Conservation (phyloP, 2,113 vertebrate species). For the Tor tambroides region DNA sequence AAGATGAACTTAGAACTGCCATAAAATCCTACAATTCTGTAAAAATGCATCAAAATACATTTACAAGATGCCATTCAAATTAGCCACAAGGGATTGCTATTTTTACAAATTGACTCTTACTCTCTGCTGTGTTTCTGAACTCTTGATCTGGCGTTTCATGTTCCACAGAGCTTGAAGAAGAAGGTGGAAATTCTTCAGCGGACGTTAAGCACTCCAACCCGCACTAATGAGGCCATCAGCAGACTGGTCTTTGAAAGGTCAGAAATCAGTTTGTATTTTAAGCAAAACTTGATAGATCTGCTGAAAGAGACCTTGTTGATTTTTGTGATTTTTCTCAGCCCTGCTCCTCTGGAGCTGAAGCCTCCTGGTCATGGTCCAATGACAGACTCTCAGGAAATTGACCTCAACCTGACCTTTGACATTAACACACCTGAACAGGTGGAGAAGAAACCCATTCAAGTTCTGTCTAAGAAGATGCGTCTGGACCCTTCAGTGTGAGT, state of each 20-base stretch:
- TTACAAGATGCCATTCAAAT: background rate
- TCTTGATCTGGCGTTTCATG: background rate
- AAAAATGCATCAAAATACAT: no score
- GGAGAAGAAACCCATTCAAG: slow-evolving; percentile 62
- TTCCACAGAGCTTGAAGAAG: slow-evolving; percentile 88
- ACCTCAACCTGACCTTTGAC: slow-evolving; percentile 85
- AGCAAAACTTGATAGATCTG: background rate
- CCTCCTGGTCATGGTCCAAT: slow-evolving; percentile 79
- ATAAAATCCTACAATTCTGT: background rate
- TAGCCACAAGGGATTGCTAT: background rate
- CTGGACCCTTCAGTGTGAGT: slow-evolving; percentile 81
- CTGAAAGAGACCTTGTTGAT: background rate
- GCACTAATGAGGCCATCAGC: slow-evolving; percentile 86
- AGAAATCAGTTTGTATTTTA: background rate
- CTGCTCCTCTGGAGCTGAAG: slow-evolving; percentile 82
- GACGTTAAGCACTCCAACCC: slow-evolving; percentile 86
- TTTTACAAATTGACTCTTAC: no score
- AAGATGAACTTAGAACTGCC: no score
- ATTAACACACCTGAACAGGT: slow-evolving; percentile 81
- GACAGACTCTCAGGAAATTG: slow-evolving; percentile 74
- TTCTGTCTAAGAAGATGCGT: slow-evolving; percentile 81
- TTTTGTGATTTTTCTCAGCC: slow-evolving; percentile 75
- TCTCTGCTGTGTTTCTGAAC: background rate
- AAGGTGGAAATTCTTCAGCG: slow-evolving; percentile 92
- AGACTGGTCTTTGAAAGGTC: slow-evolving; percentile 93